Evolutionary conservation across 1,140 invertebrate genomes (phyloP), one percentile per base, ranked within the genome.

Genomic region (Harpegnathos saltator): DNA sequence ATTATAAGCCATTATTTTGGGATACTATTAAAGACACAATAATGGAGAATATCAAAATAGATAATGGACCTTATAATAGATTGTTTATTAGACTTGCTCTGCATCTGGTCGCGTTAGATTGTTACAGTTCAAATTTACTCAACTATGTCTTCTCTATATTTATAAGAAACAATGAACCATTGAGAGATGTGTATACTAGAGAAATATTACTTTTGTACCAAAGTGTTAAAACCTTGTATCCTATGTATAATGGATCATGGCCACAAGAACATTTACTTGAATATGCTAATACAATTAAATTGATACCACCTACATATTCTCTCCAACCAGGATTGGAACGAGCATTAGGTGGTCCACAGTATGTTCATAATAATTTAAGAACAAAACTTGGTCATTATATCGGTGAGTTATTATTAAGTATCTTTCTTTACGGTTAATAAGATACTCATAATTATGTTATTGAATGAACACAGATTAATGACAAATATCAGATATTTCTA

Each of bases 1-100:
- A 96, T 91, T 96, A 95, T 87, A 95, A 94, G 62, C 96, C 96
- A 1, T 66, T 91, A 19, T 85, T 94, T 85, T 97, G 96, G 96
- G 86, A 92, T 1, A 85, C 77, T 44, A 89, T 97, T 44, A 73
- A 88, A 89, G 91, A 83, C 75, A 80, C 71, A 73, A 94, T 91
- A 91, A 48, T 91, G 33, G 93, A 94, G 85, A 82, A 84, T 50
- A 72, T 80, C 7, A 14, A 69, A 19, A 12, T 58, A 93, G 94
- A 22, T 83, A 90, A 38, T 86, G 91, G 93, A 52, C 90, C 88
- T 48, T 85, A 90, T 24, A 89, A 92, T 2, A 78, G 94, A 19
- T 93, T 94, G 3, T 0, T 95, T 94, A 95, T 88, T 94, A 0
- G 94, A 95, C 88, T 95, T 29, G 94, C 94, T 15, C 82, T 95